Conservation (phyloP, 2,113 vertebrate species). For the Odontophorus gujanensis region DNA sequence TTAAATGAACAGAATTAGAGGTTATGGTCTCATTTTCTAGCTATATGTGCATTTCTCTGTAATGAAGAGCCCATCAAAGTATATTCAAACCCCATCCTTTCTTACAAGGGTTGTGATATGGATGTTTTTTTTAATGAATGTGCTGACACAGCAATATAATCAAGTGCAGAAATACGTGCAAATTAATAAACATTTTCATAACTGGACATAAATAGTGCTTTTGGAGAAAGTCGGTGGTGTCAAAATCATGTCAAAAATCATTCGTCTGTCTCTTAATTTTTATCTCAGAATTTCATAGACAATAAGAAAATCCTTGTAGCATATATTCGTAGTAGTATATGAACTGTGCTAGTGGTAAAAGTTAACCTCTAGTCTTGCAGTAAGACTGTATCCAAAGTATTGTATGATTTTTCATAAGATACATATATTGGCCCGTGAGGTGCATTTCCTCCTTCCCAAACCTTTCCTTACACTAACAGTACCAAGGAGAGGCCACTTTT, state of each 20-base stretch:
- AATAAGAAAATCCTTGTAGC: neutral
- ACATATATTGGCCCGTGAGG: neutral
- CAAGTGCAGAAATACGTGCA: neutral
- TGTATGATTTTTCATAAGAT: neutral
- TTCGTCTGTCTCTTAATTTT: neutral
- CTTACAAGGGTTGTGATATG: neutral
- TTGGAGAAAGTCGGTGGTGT: neutral
- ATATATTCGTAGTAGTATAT: neutral
- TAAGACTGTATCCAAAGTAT: neutral
- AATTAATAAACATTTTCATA: conserved; percentile 1
- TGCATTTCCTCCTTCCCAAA: neutral
- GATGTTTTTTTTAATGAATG: neutral
- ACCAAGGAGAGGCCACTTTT: neutral
- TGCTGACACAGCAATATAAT: neutral
- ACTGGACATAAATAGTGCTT: neutral
- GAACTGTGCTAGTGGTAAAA: neutral
- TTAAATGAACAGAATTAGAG: neutral
- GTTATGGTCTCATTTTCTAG: neutral
- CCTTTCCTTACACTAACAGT: neutral
- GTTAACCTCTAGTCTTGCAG: neutral
- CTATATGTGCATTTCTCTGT: neutral
- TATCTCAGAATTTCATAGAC: neutral
- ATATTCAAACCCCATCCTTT: neutral
- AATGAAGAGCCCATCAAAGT: neutral
- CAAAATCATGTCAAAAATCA: neutral